Evolutionary conservation across 64 coral and sea anemone genomes (phyloP), one percentile per base, ranked within the genome.

Genomic region (Catalaphyllia jardinei): DNA sequence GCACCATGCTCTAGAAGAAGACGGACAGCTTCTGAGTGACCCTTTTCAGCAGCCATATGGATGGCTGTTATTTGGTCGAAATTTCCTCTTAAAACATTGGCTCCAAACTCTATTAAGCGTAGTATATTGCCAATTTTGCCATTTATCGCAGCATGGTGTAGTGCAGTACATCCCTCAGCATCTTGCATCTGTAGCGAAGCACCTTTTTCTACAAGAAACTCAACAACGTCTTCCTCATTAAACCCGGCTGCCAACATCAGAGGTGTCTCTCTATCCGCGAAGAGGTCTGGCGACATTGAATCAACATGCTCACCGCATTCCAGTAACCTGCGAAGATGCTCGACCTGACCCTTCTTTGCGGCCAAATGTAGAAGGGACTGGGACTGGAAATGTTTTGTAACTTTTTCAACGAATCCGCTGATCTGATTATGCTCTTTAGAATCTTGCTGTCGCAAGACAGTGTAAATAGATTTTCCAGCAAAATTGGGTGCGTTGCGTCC

Each of bases 181-280:
- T 77, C 74, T 42, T 49, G 35, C 18, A 50, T 10, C 18, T 77
- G 42, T 42, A 77, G 16, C 7, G 74, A 77, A 8, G 74, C 74
- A 50, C 74, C 74, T 77, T 38, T 77, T 49, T 77, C 74, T n/a
- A 51, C 74, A 77, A 77, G 74, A 20, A 46, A 77, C 38, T 77
- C 74, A 51, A 77, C 74, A 77, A 77, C 74, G 17, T 77, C 74
- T 24, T n/a, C 77, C 75, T 86, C 38, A 52, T 61, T 49, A 95
- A 87, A 83, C 71, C 77, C 31, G 84, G 93, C 89, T 35, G 93
- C 93, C 38, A 95, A 30, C 89, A 95, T 95, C 6, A 95, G 85
- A 2, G 93, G 89, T 38, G 93, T 91, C 22, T 39, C 79, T 61
- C 65, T 71, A 17, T 51, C 24, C 2, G 19, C 33, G 6, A 22